Evolutionary conservation across 2,888 invertebrate genomes (phyloP).

Genomic region (Alentia gelatinosa): DNA sequence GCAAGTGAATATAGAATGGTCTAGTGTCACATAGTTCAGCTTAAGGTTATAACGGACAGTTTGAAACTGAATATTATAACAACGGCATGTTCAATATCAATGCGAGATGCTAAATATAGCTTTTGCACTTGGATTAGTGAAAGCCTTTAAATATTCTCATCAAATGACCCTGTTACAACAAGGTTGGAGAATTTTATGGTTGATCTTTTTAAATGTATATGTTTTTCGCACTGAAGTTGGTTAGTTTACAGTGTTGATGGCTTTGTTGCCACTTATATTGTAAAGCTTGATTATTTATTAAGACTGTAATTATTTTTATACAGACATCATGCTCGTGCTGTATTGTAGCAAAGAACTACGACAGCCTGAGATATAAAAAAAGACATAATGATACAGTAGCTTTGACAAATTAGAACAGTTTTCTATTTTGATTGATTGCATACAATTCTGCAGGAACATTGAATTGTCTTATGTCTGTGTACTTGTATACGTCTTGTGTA

Average conservation of each 20-base stretch:
- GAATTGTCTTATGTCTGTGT: not conserved
- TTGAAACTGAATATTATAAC: not conserved
- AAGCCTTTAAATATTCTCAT: not conserved
- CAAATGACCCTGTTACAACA: not conserved
- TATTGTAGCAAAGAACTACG: not conserved
- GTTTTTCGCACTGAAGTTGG: constrained; percentile 1
- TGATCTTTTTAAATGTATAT: not conserved
- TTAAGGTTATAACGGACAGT: not conserved
- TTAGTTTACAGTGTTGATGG: constrained; percentile 23
- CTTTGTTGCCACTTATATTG: not conserved
- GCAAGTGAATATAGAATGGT: not conserved
- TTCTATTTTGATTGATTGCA: constrained; percentile 47
- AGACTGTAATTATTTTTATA: constrained; percentile 42
- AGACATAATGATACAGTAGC: constrained; percentile 22
- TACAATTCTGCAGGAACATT: constrained; percentile 15
- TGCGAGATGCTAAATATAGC: not conserved
- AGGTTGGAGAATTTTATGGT: not conserved
- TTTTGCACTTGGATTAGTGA: not conserved
- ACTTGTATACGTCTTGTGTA: not conserved
- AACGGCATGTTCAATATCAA: not conserved
- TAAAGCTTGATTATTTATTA: constrained; percentile 37
- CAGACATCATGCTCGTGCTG: not conserved
- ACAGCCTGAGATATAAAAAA: not conserved
- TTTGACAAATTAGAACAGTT: constrained; percentile 45
- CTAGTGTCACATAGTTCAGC: not conserved